phyloP scores from a whole-genome alignment of 2,888 invertebrate species.

The Drosophila ochracea region DNA sequence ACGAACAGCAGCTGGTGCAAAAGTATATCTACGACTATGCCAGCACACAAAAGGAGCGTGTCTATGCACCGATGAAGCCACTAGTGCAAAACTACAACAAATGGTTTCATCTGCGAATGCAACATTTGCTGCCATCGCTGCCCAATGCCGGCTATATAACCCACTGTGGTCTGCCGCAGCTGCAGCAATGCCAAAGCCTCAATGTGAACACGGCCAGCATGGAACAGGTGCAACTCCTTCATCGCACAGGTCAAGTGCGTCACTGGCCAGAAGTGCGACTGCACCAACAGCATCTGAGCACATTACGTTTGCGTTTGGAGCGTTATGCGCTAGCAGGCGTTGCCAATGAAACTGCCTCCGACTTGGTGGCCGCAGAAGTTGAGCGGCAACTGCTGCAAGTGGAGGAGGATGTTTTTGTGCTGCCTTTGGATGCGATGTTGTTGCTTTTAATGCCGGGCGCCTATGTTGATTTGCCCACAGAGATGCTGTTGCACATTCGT shows the following conservation, averaged over 20 bases:
- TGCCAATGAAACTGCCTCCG: neutral
- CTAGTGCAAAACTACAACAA: slow-evolving; percentile 63
- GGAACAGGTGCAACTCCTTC: slow-evolving; percentile 53
- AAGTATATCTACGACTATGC: slow-evolving; percentile 64
- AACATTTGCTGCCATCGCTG: slow-evolving; percentile 37
- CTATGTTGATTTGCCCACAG: slow-evolving; percentile 77
- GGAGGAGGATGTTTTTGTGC: slow-evolving; percentile 39
- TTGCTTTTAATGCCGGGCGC: slow-evolving; percentile 72
- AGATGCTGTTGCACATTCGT: slow-evolving; percentile 63
- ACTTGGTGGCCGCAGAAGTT: slow-evolving; percentile 13
- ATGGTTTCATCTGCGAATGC: slow-evolving; percentile 56
- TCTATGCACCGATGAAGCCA: slow-evolving; percentile 64
- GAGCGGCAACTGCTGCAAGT: slow-evolving; percentile 5
- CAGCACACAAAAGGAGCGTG: slow-evolving; percentile 51
- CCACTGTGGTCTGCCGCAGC: slow-evolving; percentile 76
- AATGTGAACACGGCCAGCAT: slow-evolving; percentile 53
- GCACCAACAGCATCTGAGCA: slow-evolving; percentile 33
- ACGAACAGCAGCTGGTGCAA: slow-evolving; percentile 66
- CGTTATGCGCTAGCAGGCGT: slow-evolving; percentile 40
- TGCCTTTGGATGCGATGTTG: slow-evolving; percentile 75
- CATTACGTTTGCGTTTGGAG: slow-evolving; percentile 56
- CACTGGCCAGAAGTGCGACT: slow-evolving; percentile 36
- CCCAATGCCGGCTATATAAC: slow-evolving; percentile 63
- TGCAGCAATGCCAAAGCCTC: slow-evolving; percentile 55
- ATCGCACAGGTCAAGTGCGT: slow-evolving; percentile 35